Percentiles rank a stretch among this genome's conserved stretches.
Evolutionary conservation across 2,113 vertebrate genomes (phyloP).

Genomic region (Aspidoscelis tigris): DNA sequence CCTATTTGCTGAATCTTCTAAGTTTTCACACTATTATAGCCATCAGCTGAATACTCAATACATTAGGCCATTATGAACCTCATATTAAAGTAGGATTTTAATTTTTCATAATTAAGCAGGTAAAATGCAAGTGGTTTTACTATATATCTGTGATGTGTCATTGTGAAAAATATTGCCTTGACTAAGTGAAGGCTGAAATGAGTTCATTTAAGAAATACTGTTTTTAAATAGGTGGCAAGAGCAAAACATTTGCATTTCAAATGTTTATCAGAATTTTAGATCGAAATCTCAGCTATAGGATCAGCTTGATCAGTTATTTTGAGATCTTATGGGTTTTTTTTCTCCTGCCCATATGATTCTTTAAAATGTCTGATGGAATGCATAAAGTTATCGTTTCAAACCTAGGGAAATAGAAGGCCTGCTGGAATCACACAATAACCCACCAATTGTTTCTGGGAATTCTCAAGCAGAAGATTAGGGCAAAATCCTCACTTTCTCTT

Average conservation of each 20-base stretch:
- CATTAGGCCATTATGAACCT: neutral
- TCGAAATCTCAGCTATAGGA: neutral
- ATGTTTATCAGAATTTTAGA: neutral
- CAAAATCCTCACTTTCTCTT: too few relatives aligned
- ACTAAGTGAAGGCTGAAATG: neutral
- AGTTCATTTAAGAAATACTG: neutral
- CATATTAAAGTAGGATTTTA: neutral
- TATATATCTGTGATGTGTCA: neutral
- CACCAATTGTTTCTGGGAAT: too few relatives aligned
- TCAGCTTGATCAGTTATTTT: neutral
- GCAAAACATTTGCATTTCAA: neutral
- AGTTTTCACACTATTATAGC: too few relatives aligned
- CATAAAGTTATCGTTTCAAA: too few relatives aligned
- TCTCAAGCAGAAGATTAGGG: too few relatives aligned
- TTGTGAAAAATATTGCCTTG: neutral
- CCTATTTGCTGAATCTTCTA: too few relatives aligned
- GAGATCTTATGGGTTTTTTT: neutral
- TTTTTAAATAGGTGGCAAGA: neutral
- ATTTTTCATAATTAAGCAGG: neutral
- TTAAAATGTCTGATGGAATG: too few relatives aligned
- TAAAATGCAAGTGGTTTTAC: too few relatives aligned
- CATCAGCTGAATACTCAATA: neutral
- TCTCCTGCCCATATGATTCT: too few relatives aligned
- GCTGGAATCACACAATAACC: too few relatives aligned
- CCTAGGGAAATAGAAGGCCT: too few relatives aligned